Conservation (phyloP, 2,113 vertebrate genomes). For the Ptyas mucosa region DNA sequence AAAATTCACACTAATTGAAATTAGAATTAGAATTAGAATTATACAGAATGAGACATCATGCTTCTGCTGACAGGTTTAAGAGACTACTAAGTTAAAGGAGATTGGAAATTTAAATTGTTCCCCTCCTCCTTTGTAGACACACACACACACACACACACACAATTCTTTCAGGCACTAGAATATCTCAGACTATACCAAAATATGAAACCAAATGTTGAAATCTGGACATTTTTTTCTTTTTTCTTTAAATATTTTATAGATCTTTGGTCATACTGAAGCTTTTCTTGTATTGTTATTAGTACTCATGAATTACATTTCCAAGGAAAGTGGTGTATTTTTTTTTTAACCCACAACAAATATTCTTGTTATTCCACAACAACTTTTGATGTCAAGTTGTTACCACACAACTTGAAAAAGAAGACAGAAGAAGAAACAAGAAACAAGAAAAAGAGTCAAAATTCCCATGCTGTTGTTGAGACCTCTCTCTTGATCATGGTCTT, state of each 20-base stretch:
- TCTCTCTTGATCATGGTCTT: not conserved
- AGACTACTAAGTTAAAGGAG: not conserved
- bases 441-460: not conserved
- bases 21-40: not conserved
- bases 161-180: not conserved
- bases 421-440: too few species aligned
- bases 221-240: not conserved
- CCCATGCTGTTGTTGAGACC: not conserved
- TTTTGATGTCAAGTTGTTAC: not conserved
- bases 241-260: not conserved
- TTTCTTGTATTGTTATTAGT: not conserved
- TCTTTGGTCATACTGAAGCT: not conserved
- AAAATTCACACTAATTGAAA: not conserved
- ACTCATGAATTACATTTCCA: not conserved
- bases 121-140: too few species aligned
- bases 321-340: not conserved
- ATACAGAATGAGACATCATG: not conserved
- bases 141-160: too few species aligned
- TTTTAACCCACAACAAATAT: not conserved
- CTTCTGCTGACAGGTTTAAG: not conserved
- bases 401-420: too few species aligned
- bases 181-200: not conserved
- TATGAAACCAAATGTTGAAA: not conserved
- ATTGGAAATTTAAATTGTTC: not conserved
- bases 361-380: not conserved